These are phyloP conservation scores for Diadema setosum DNA, from an alignment of 35 echinoderm and acorn worm genomes.

Conservation along the genomic window DNA sequence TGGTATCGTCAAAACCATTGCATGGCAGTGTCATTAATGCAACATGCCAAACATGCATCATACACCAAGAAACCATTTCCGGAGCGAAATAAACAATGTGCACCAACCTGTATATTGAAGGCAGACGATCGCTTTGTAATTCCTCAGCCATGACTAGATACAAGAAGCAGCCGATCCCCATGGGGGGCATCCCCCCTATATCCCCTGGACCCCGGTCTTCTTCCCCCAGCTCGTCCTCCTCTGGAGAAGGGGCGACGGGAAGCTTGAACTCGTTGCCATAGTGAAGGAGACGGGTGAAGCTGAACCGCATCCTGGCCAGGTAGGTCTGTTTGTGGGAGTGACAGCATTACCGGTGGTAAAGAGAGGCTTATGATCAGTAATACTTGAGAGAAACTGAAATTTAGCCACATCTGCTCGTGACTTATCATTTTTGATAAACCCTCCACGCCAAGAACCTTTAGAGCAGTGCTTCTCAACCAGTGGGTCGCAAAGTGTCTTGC, in stretches of 20 bases:
- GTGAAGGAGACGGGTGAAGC: background rate
- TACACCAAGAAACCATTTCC: background rate
- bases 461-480: too few species aligned
- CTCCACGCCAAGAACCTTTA: too few species aligned
- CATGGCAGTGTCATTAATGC: background rate
- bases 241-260: background rate
- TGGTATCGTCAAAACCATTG: background rate
- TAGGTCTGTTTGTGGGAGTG: background rate
- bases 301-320: background rate
- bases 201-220: constrained; percentile 40
- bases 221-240: background rate
- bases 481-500: too few species aligned
- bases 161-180: constrained; percentile 56
- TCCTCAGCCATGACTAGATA: constrained; percentile 45
- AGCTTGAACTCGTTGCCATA: background rate
- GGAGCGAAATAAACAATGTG: background rate
- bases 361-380: too few species aligned
- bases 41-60: background rate
- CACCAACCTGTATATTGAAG: constrained; percentile 68
- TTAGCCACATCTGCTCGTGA: too few species aligned
- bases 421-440: too few species aligned
- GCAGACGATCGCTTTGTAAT: constrained; percentile 24
- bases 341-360: background rate
- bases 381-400: too few species aligned
- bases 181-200: background rate